Conservation (phyloP, 30 jellyfish, hydroid and myxozoan genomes). For the Mastigias papua region DNA sequence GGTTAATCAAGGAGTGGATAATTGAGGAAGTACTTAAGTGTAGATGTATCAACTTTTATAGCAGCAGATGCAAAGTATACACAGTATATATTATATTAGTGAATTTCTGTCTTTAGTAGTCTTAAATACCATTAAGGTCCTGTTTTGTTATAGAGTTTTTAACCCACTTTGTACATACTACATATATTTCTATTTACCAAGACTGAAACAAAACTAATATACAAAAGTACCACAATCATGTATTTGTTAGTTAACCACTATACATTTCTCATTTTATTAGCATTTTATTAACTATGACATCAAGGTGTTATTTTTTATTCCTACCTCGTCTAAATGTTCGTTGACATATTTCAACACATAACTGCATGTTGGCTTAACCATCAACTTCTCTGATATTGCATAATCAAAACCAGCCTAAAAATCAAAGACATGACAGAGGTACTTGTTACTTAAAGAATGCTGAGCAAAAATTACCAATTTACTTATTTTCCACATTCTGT, state of each 20-base stretch:
- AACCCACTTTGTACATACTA: background rate
- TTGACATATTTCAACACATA: slow-evolving; percentile 69
- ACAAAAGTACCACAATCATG: no score
- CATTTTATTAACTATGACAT: background rate
- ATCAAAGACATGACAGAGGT: background rate
- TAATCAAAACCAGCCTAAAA: slow-evolving; percentile 68
- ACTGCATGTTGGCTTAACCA: slow-evolving; percentile 72
- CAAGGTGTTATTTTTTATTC: background rate
- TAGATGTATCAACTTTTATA: no score
- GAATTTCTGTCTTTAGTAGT: background rate
- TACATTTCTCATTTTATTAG: background rate
- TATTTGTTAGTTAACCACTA: background rate
- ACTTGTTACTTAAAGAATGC: no score
- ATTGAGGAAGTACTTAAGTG: no score
- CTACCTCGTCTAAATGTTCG: slow-evolving; percentile 29
- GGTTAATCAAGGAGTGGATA: no score
- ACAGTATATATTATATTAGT: background rate
- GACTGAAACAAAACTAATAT: no score
- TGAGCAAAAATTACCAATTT: no score
- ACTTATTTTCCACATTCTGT: no score
- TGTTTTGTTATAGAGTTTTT: background rate
- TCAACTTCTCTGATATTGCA: slow-evolving; percentile 46
- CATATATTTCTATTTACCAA: background rate
- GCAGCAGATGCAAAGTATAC: no score
- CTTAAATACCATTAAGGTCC: background rate